Base-by-base conservation (phyloP, 2,797 vertebrate species). In the Dipus sagitta region DNA sequence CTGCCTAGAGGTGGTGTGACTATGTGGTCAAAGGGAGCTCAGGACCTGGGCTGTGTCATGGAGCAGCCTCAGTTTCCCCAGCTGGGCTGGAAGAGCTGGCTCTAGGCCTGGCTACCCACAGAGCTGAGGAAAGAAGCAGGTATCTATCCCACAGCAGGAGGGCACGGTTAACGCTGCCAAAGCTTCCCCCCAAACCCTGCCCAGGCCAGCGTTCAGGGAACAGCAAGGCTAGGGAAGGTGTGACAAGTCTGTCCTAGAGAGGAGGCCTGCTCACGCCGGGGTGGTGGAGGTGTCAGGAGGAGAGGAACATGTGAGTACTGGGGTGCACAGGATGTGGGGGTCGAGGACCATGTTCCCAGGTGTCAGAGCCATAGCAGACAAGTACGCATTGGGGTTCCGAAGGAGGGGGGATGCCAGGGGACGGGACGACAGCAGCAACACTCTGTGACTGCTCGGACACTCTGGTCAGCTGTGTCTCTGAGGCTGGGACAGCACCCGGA, bases 31-130 rank as follows among this genome's bases (percentile, higher is more conserved):
- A 34, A 13, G 38, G 10, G 24, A 13, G 9, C 83, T 52, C 15
- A 9, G 20, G 67, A 38, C 65, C 28, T 17, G 0, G 0, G 71
- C 32, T 54, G 1, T 11, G 32, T 12, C 60, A 77, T n/a, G 42
- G 71, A 38, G 38, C 1, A 15, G 34, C 81, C 67, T 93, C 93
- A n/a, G 67, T 79, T 89, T 94, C 67, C 82, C 38, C 30, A 54
- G 26, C 26, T n/a, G 23, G 52, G 30, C 12, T 2, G 28, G 38
- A 64, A 67, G 62, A 60, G 72, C 26, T 15, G 1, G 72, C 18
- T 64, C 18, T 9, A 79, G 23, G 70, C 23, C 75, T 65, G 38
- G 62, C 60, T 30, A 17, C 58, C 26, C 32, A 12, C 1, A 1
- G 9, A 52, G 54, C 28, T 3, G 24, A 78, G 67, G 70, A 32